Evolutionary conservation across 2,888 invertebrate species (phyloP).

Genomic region (Allolobophora icterica): DNA sequence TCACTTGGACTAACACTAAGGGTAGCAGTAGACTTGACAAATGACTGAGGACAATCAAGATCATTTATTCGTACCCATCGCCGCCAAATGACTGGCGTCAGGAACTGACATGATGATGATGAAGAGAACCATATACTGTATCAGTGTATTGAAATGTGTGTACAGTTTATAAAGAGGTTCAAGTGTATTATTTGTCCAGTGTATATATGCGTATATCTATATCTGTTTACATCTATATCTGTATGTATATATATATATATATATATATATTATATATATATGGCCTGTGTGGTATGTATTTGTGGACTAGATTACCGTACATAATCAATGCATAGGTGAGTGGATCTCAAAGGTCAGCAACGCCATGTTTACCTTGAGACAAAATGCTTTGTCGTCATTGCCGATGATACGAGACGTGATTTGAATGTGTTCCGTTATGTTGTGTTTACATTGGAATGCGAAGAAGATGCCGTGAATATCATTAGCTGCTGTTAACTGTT

Average conservation of each 20-base stretch:
- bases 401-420: neutral
- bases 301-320: no score
- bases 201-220: neutral
- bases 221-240: neutral
- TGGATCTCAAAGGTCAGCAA: neutral
- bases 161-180: no score
- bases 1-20: no score
- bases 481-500: neutral
- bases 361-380: neutral
- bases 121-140: no score
- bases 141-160: no score
- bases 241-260: neutral
- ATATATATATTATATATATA: neutral
- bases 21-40: no score
- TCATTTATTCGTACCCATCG: no score
- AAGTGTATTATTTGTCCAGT: no score
- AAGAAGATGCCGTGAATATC: neutral
- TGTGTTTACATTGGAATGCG: neutral
- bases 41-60: no score
- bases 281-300: neutral
- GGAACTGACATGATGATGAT: no score
- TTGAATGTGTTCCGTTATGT: neutral
- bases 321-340: neutral
- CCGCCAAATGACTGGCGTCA: no score
- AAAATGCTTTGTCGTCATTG: neutral